Evolutionary conservation across 2,888 invertebrate genomes (phyloP), one percentile per base, ranked within the genome.

Genomic region (Quadriops clusia): DNA sequence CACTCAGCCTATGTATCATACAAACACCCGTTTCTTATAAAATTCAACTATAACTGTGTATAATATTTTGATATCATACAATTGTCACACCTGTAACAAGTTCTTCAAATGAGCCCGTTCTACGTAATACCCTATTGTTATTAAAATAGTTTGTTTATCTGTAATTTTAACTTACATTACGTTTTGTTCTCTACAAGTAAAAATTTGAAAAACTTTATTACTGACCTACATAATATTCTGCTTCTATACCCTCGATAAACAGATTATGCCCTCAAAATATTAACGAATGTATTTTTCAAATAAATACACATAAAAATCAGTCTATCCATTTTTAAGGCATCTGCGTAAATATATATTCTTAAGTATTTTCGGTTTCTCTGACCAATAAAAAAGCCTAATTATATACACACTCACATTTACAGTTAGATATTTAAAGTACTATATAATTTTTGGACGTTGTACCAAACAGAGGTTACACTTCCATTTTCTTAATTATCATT

Each of bases 271-370:
- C 15, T 3, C 15, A 26, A 26, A 26, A 9, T 7, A 13, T 11
- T 14, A n/a, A 26, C 9, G 13, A n/a, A 15, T n/a, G 11, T 12
- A 15, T 16, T 14, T 26, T 26, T 25, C 10, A 36, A 33, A 30
- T 36, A 36, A 36, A 36, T 36, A 36, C 33, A 36, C 36, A 30
- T 33, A 42, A 48, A 47, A 48, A 47, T 48, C 48, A 48, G 48
- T 48, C 48, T 48, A 48, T 48, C 43, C 41, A 43, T 47, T 38
- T 37, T 40, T 48, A 48, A 48, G 48, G 48, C 48, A 48, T 44
- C 48, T 41, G 44, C 39, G 45, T 46, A 39, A 37, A 28, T 32
- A 34, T 37, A 36, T 32, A 26, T 32, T n/a, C n/a, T n/a, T n/a
- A n/a, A n/a, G n/a, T n/a, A n/a, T n/a, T n/a, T n/a, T n/a, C n/a